Base-by-base conservation (phyloP, 2,113 vertebrate species). In the Lophius piscatorius region DNA sequence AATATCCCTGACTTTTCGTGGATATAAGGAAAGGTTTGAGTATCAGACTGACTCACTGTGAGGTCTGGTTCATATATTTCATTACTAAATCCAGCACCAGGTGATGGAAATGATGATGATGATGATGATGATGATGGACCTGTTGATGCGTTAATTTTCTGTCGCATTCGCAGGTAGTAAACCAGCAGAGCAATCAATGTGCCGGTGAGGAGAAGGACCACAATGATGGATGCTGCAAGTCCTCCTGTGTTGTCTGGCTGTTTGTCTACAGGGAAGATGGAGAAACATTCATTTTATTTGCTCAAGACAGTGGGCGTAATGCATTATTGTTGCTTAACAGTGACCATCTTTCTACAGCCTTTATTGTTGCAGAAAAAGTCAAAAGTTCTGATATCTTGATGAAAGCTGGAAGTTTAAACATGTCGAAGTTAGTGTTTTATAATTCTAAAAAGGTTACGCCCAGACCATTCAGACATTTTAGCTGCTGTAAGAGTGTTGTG, bases 181-280 rank as follows among this genome's bases (percentile, higher is more conserved):
- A 81, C 12, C n/a, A 91, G 38, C 39, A 90, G 29, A 2, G 20
- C 68, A 1, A 72, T 41, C 42, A 91, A 31, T 0, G 78, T 76
- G 48, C 31, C 59, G 13, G 91, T 51, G 33, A 92, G 65, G 52
- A 93, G 63, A 61, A 92, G 38, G 5, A 80, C 18, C n/a, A 91
- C 64, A 1, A 91, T 60, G 44, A 91, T 46, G 0, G 87, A 63
- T 0, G 80, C 89, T 1, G 63, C 87, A 0, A 90, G 63, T 3
- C 68, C 83, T 36, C 74, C 91, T 0, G 21, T 5, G 28, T 84
- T 49, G 62, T 78, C 24, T 12, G 0, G 0, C 6, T 66, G 5
- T 20, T 38, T 6, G n/a, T 45, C 88, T 91, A 16, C 50, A 45
- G 21, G 9, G 12, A 21, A 48, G 23, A 72, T n/a, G 26, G 20